A percentile compares a stretch with the other conserved stretches of the same genome.
Conservation (phyloP, 1,140 invertebrate genomes). For the Magallana angulata region DNA sequence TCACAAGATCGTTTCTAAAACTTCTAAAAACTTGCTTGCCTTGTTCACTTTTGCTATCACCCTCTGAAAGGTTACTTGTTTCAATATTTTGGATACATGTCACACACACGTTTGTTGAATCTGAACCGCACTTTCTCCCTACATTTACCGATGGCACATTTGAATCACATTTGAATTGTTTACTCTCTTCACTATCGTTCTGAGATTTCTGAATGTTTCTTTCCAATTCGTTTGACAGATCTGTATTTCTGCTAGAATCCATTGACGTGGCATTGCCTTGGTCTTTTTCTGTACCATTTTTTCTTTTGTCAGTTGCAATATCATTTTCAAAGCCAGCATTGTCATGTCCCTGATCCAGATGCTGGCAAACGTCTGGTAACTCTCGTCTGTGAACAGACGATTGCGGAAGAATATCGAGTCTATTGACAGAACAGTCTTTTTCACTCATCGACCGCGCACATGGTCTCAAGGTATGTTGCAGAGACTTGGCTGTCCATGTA, state of each 20-base stretch:
- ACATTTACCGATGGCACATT: background rate
- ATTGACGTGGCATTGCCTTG: too few species aligned
- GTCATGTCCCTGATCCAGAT: background rate
- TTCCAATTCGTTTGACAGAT: background rate
- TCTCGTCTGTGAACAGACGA: background rate
- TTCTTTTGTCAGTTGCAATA: background rate
- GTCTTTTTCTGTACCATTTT: background rate
- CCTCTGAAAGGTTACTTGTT: background rate
- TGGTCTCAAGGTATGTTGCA: constrained; percentile 28
- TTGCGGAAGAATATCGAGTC: background rate
- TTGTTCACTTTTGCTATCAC: background rate
- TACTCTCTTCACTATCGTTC: background rate
- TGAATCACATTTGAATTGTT: background rate
- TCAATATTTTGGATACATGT: background rate
- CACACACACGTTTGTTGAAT: background rate
- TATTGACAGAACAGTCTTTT: background rate
- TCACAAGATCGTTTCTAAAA: constrained; percentile 1
- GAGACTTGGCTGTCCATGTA: constrained; percentile 43
- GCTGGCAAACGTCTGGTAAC: constrained; percentile 1
- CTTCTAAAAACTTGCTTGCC: background rate
- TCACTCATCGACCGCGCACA: constrained; percentile 9
- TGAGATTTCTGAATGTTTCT: background rate
- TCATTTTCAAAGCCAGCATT: constrained; percentile 14
- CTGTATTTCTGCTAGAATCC: too few species aligned
- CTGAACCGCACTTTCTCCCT: background rate